Percentiles rank a stretch among this genome's conserved stretches.
phyloP scores from a whole-genome alignment of 1,140 invertebrate genomes.

The Mercenaria mercenaria region DNA sequence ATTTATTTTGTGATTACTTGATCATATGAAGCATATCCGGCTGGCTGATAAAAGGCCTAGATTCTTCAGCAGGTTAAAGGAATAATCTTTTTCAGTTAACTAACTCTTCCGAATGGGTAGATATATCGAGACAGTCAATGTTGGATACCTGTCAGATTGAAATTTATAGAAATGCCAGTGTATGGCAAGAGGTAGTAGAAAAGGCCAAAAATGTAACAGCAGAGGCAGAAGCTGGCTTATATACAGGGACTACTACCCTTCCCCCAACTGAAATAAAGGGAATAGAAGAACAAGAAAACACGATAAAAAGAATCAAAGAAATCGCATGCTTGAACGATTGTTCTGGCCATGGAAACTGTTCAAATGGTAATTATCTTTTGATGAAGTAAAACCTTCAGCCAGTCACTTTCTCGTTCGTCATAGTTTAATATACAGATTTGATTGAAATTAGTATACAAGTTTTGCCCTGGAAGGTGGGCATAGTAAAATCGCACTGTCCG shows the following conservation, averaged over 20 bases:
- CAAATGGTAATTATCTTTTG: too few relatives aligned
- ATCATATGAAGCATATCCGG: too few relatives aligned
- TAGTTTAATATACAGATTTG: too few relatives aligned
- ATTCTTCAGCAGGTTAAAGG: too few relatives aligned
- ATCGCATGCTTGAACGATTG: slow-evolving; percentile 13
- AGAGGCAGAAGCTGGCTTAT: neutral
- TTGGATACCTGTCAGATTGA: slow-evolving; percentile 3
- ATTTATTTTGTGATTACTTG: too few relatives aligned
- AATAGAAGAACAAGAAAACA: neutral
- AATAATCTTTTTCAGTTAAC: neutral
- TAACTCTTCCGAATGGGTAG: neutral
- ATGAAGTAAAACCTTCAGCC: too few relatives aligned
- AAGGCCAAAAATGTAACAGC: neutral
- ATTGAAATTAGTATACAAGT: too few relatives aligned
- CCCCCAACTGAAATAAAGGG: neutral
- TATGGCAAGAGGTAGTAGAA: neutral
- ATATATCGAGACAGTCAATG: neutral
- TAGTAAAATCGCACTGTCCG: too few relatives aligned
- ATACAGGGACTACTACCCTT: neutral
- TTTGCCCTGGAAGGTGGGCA: too few relatives aligned
- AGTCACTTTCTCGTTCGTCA: too few relatives aligned
- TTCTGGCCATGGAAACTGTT: neutral
- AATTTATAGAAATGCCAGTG: slow-evolving; percentile 8
- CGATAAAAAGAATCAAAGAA: neutral
- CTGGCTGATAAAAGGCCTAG: too few relatives aligned